Evolutionary conservation across 2,113 vertebrate species (phyloP).

Genomic region (Sprattus sprattus): DNA sequence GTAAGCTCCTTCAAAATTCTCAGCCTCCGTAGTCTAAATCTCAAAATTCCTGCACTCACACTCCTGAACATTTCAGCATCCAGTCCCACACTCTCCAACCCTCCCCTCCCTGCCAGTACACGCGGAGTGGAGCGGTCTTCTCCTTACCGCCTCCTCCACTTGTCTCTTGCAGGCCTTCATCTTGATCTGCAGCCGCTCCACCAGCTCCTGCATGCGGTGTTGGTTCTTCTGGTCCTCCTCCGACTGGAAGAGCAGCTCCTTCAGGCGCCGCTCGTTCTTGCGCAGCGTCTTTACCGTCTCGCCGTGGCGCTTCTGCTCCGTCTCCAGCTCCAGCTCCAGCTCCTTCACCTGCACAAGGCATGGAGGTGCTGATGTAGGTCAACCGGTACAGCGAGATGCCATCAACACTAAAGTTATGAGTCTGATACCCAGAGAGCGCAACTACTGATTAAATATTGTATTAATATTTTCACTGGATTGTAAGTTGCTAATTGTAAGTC

Average conservation of each 20-base stretch:
- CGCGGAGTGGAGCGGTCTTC: neutral
- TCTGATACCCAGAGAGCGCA: too few species aligned
- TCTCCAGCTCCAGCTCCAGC: slow-evolving; percentile 74
- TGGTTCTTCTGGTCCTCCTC: slow-evolving; percentile 82
- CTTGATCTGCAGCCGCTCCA: slow-evolving; percentile 79
- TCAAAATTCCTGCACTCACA: too few species aligned
- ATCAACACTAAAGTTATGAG: too few species aligned
- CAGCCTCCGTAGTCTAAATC: too few species aligned
- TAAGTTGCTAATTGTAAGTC: too few species aligned
- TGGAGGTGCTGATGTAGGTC: neutral
- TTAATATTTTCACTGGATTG: too few species aligned
- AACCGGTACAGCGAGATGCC: too few species aligned
- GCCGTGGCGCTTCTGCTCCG: slow-evolving; percentile 70
- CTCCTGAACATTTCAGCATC: too few species aligned
- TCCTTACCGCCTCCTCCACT: slow-evolving; percentile 76
- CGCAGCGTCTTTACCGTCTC: slow-evolving; percentile 76
- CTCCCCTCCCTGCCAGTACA: too few species aligned
- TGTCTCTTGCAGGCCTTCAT: slow-evolving; percentile 82
- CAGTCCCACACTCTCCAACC: too few species aligned
- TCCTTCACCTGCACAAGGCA: slow-evolving; percentile 68
- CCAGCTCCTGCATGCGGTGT: slow-evolving; percentile 77
- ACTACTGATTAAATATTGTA: too few species aligned
- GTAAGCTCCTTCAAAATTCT: too few species aligned
- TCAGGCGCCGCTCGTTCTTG: slow-evolving; percentile 77
- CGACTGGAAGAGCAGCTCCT: slow-evolving; percentile 78